Conservation (phyloP, 2,888 invertebrate species). For the Drosophila paranaensis region DNA sequence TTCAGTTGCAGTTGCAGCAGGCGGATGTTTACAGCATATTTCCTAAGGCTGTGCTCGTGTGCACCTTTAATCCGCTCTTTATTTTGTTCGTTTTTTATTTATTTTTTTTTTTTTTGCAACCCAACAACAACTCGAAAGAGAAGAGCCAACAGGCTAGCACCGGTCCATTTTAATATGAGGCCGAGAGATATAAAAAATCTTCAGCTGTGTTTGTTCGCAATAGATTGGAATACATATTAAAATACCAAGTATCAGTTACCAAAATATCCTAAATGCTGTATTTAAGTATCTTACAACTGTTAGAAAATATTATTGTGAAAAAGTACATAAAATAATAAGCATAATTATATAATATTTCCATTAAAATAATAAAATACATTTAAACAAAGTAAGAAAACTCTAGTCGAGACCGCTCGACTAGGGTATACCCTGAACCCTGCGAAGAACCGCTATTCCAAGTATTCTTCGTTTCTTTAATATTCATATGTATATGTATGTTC, state of each 20-base stretch:
- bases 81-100: conserved; percentile 48
- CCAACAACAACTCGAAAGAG: conserved; percentile 56
- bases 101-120: conserved; percentile 49
- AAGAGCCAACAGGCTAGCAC: conserved; percentile 59
- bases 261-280: background rate
- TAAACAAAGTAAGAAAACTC: too few species aligned
- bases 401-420: too few species aligned
- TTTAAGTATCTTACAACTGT: background rate
- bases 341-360: background rate
- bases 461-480: too few species aligned
- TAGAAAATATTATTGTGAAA: too few species aligned
- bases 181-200: conserved; percentile 64
- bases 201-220: conserved; percentile 70
- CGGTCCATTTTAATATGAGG: conserved; percentile 74
- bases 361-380: background rate
- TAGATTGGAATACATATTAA: conserved; percentile 42
- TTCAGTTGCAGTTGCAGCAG: conserved; percentile 83
- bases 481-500: too few species aligned
- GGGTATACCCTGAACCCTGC: too few species aligned
- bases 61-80: conserved; percentile 81
- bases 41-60: conserved; percentile 76
- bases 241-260: conserved; percentile 1
- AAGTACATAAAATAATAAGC: too few species aligned
- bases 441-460: too few species aligned
- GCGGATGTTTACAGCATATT: conserved; percentile 82